Conservation (phyloP, 1,140 invertebrate species). For the Drosophila neocordata region DNA sequence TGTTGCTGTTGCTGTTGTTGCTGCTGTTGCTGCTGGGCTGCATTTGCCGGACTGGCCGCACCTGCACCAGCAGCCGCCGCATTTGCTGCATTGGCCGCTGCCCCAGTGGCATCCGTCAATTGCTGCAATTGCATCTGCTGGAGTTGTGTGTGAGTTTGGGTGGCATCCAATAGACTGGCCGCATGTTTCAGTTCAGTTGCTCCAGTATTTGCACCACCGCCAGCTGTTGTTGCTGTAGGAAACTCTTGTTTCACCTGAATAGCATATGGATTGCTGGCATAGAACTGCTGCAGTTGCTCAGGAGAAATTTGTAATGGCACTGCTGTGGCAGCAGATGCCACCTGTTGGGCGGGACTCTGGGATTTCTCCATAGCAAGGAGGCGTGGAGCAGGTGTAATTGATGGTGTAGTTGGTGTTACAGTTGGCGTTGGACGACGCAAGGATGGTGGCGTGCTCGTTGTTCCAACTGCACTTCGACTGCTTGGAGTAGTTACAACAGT, state of each 20-base stretch:
- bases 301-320: slow-evolving; percentile 79
- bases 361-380: slow-evolving; percentile 72
- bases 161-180: slow-evolving; percentile 76
- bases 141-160: slow-evolving; percentile 48
- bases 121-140: slow-evolving; percentile 83
- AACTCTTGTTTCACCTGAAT: slow-evolving; percentile 84
- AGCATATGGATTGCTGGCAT: slow-evolving; percentile 77
- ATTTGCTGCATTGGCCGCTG: slow-evolving; percentile 54
- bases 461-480: background rate
- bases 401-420: slow-evolving; percentile 5
- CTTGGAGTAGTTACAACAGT: background rate
- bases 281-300: slow-evolving; percentile 82
- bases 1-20: slow-evolving; percentile 83
- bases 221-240: slow-evolving; percentile 33
- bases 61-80: slow-evolving; percentile 68
- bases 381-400: slow-evolving; percentile 31
- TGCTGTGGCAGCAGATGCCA: slow-evolving; percentile 67
- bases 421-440: slow-evolving; percentile 29
- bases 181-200: slow-evolving; percentile 80
- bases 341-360: slow-evolving; percentile 82
- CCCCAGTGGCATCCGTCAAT: slow-evolving; percentile 47
- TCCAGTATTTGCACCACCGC: background rate
- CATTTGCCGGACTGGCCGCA: slow-evolving; percentile 60
- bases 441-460: background rate
- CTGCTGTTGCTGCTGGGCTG: slow-evolving; percentile 78